Base-by-base conservation (phyloP, 2,888 invertebrate species). In the Chloroclysta siterata region DNA sequence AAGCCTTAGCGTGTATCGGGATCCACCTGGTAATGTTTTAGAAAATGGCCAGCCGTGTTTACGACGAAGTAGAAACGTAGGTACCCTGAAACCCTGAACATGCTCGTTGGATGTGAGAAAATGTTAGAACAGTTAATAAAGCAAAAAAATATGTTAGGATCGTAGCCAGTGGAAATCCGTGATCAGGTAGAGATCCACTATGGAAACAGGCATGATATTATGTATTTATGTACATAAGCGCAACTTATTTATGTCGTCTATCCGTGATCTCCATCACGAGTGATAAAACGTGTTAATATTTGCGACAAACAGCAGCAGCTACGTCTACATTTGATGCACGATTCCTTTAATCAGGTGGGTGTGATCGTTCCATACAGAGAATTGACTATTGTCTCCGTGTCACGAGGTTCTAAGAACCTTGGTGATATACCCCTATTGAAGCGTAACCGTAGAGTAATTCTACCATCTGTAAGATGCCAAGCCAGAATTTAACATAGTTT, bases 181-280 rank as follows among this genome's bases (percentile, higher is more conserved):
- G 36, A 3, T 39, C 36, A 11, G 3, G 3, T 39, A 22, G 1
- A 22, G 1, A 22, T 39, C 2, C 11, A 10, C 36, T 11, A 8
- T 10, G 3, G 36, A 39, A 11, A 39, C n/a, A n/a, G n/a, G 33
- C 33, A 4, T 39, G 36, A 11, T 39, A 11, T 4, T 11, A 39
- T 36, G 36, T 36, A 36, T 36, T 11, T 46, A 17, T 11, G 8
- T 17, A 17, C 36, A 39, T 39, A 3, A 10, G 41, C 22, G 48
- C 42, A 42, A 48, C 42, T 47, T 36, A 52, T 53, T 52, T 14
- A 39, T 46, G 54, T 55, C 14, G n/a, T 54, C 0, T 28, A 56
- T 50, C 66, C 63, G 44, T 64, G 63, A 55, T 60, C 44, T 36
- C 6, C 47, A 50, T 48, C 64, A 65, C 60, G 60, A 53, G 60